Evolutionary conservation across 2,888 invertebrate species (phyloP).

Genomic region (Chydorus sphaericus): DNA sequence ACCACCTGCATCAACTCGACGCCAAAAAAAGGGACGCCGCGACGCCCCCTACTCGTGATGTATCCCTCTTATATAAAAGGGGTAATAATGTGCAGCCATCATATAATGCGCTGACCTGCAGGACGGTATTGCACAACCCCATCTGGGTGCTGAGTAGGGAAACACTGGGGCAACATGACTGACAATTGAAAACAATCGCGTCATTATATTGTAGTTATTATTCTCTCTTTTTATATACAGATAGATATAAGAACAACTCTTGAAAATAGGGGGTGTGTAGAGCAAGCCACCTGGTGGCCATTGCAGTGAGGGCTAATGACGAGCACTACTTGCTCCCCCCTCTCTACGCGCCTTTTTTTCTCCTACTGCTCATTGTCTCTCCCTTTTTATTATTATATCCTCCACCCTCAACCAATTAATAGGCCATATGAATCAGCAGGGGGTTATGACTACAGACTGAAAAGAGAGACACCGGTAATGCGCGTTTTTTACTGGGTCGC

Average conservation of each 20-base stretch:
- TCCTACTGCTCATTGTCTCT: too few relatives aligned
- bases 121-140: constrained; percentile 2
- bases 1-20: constrained; percentile 5
- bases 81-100: neutral
- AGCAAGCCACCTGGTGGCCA: constrained; percentile 5
- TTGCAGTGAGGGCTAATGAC: neutral
- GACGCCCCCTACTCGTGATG: neutral
- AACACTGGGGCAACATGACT: constrained; percentile 1
- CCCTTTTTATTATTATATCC: neutral
- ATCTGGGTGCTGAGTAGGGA: too few relatives aligned
- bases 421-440: constrained; percentile 7
- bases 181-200: constrained; percentile 4
- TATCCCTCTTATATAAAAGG: neutral
- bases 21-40: neutral
- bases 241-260: neutral
- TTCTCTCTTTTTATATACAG: neutral
- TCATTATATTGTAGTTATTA: constrained; percentile 3
- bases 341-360: too few relatives aligned
- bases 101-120: neutral
- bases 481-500: neutral
- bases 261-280: neutral
- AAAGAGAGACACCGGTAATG: neutral
- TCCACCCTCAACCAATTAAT: constrained; percentile 2
- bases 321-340: too few relatives aligned
- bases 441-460: neutral